These are phyloP conservation scores for Microtus oregoni DNA, from an alignment of 2,113 vertebrate species.

Conservation along the genomic window DNA sequence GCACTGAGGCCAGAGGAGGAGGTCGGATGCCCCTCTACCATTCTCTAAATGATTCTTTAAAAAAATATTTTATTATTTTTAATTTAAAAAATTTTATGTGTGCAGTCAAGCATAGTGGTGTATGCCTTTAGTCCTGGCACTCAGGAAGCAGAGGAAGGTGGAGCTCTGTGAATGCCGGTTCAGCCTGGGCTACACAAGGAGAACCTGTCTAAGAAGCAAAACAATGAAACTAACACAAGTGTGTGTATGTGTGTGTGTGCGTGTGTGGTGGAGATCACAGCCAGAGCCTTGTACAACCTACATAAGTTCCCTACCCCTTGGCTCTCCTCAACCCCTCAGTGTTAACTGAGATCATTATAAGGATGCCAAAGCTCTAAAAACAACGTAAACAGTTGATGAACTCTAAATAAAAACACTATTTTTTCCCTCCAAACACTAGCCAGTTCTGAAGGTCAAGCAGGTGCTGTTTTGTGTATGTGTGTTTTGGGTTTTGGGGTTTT, in stretches of 20 bases:
- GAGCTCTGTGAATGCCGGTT: neutral
- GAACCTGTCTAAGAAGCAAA: neutral
- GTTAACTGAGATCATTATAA: neutral
- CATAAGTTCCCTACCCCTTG: neutral
- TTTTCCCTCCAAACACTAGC: neutral
- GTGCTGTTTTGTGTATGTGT: neutral
- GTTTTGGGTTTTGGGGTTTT: neutral
- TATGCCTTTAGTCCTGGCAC: neutral
- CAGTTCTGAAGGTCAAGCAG: slow-evolving; percentile 27
- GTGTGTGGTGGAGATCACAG: neutral
- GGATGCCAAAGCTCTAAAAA: neutral
- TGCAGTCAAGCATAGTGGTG: neutral
- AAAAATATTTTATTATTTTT: neutral
- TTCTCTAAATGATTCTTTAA: neutral
- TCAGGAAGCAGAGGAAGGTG: neutral
- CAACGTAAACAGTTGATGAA: slow-evolving; percentile 19
- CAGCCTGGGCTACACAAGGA: neutral
- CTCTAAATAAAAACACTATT: slow-evolving; percentile 36
- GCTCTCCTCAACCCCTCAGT: neutral
- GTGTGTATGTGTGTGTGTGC: neutral
- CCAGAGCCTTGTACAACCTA: neutral
- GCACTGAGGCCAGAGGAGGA: no score
- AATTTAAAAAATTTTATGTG: neutral
- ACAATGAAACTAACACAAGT: neutral
- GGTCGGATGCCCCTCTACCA: neutral